Conservation (phyloP, 2,797 vertebrate genomes). For the Rhadinocentrus ornatus region DNA sequence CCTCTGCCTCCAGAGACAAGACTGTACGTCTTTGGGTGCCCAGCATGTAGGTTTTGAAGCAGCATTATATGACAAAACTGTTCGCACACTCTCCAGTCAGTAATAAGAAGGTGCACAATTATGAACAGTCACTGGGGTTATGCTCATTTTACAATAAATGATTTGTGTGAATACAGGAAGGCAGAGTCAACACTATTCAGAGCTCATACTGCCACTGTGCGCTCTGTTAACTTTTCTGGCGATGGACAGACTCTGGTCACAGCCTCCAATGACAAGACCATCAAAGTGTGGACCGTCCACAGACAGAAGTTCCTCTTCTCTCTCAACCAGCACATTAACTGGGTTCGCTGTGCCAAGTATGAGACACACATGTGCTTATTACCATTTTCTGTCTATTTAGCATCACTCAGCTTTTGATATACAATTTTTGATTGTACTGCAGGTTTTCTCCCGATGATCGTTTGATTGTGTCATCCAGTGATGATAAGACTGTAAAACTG, state of each 20-base stretch:
- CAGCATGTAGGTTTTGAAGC: constrained; percentile 85
- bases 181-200: constrained; percentile 92
- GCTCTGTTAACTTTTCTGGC: constrained; percentile 91
- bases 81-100: constrained; percentile 5
- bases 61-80: constrained; percentile 1
- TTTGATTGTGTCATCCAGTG: constrained; percentile 93
- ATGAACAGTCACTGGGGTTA: constrained; percentile 18
- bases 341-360: constrained; percentile 97
- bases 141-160: constrained; percentile 24
- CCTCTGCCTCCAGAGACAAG: constrained; percentile 94
- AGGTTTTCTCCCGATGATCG: constrained; percentile 97
- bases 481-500: constrained; percentile 95
- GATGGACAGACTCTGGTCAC: constrained; percentile 94
- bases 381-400: background rate
- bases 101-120: background rate
- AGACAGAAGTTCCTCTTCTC: constrained; percentile 96
- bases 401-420: background rate
- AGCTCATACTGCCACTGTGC: constrained; percentile 92
- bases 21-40: constrained; percentile 96
- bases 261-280: constrained; percentile 95
- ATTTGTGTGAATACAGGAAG: constrained; percentile 81
- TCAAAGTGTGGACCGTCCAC: constrained; percentile 96
- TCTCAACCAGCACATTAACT: constrained; percentile 95
- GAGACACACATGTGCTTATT: constrained; percentile 39
- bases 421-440: constrained; percentile 18